Conservation (phyloP, 2,888 invertebrate species). For the Synanthedon tipuliformis region DNA sequence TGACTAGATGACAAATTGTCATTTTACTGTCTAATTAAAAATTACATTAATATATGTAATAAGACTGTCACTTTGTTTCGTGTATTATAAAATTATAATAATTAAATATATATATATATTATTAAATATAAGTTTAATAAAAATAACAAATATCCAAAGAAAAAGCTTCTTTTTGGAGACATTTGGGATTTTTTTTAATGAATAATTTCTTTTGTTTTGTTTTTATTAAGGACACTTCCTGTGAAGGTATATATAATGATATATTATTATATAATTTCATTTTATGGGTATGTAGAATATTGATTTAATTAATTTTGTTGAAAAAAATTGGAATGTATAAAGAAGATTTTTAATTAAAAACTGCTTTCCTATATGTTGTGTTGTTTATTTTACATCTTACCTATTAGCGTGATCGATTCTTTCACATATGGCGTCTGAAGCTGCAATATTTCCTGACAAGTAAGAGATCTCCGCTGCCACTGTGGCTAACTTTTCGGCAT, state of each 20-base stretch:
- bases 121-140: no score
- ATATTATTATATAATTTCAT: background rate
- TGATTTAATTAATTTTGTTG: background rate
- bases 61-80: background rate
- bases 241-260: background rate
- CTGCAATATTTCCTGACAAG: conserved; percentile 61
- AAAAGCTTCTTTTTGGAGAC: no score
- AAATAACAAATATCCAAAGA: no score
- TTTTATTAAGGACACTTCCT: background rate
- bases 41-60: no score
- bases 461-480: conserved; percentile 67
- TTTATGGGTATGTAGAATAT: background rate
- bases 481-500: conserved; percentile 67
- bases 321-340: background rate
- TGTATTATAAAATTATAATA: background rate
- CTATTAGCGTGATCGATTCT: conserved; percentile 60
- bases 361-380: conserved; percentile 4
- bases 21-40: no score
- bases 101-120: background rate
- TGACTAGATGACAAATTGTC: no score
- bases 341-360: background rate
- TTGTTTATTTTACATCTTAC: conserved; percentile 19
- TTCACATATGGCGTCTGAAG: conserved; percentile 67
- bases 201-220: no score
- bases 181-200: no score